Evolutionary conservation across 2,113 vertebrate species (phyloP).

Genomic region (Callopanchax toddi): DNA sequence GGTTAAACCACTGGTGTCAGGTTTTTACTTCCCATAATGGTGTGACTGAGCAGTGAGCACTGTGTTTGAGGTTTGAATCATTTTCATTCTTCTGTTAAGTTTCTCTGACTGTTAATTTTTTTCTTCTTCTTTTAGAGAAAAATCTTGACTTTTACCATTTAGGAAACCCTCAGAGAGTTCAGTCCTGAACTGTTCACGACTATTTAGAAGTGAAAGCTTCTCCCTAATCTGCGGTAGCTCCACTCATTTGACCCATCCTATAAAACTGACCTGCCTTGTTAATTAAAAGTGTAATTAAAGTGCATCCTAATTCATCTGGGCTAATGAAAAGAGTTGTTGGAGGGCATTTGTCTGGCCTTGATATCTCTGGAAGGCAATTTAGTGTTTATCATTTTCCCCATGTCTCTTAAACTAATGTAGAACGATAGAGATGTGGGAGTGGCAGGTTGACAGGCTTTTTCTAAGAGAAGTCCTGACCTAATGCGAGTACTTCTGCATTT

Average conservation of each 20-base stretch:
- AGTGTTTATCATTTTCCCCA: conserved; percentile 27
- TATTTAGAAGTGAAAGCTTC: conserved; percentile 9
- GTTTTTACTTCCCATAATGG: no score
- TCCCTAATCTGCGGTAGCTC: conserved; percentile 33
- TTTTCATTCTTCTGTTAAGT: neutral
- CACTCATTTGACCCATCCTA: conserved; percentile 33
- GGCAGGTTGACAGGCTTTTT: neutral
- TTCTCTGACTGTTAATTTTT: conserved; percentile 3
- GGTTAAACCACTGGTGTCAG: no score
- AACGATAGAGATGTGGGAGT: neutral
- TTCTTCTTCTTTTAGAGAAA: conserved; percentile 8
- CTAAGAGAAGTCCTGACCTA: neutral
- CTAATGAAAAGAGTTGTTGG: conserved; percentile 40
- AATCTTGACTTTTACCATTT: neutral
- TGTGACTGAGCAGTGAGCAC: neutral
- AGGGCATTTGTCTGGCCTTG: conserved; percentile 34
- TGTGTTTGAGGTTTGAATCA: neutral
- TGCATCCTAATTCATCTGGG: conserved; percentile 18
- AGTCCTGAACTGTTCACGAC: no score
- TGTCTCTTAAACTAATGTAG: no score
- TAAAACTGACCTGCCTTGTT: conserved; percentile 30
- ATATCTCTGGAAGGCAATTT: conserved; percentile 10
- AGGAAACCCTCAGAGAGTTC: conserved; percentile 16
- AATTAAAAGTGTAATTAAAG: conserved; percentile 66
- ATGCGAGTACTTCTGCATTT: conserved; percentile 4